A percentile compares a stretch with the other conserved stretches of the same genome.
phyloP scores from a whole-genome alignment of 1,140 invertebrate species.

The Zaprionus kolodkinae region DNA sequence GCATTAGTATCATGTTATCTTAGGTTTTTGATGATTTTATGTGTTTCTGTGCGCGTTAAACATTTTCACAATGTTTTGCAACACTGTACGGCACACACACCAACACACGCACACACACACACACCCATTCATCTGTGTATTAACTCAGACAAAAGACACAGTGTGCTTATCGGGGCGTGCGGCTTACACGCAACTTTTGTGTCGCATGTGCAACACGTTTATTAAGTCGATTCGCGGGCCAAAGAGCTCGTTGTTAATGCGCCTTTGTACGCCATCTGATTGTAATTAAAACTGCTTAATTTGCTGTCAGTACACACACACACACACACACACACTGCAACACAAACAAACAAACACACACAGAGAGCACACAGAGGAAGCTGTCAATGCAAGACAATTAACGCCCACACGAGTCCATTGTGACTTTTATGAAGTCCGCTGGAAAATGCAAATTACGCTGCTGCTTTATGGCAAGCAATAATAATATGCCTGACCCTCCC shows the following conservation, averaged over 20 bases:
- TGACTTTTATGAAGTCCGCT: constrained; percentile 33
- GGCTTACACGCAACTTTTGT: constrained; percentile 17
- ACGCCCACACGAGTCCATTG: constrained; percentile 16
- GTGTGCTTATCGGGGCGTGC: neutral
- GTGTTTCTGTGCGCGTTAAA: no score
- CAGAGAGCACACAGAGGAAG: constrained; percentile 5
- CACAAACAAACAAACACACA: constrained; percentile 10
- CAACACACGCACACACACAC: neutral
- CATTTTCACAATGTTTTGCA: neutral
- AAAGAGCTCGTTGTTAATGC: constrained; percentile 29
- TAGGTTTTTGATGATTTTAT: neutral
- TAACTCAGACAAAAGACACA: neutral
- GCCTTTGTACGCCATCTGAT: constrained; percentile 22
- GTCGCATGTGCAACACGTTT: constrained; percentile 31
- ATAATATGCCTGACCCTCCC: neutral
- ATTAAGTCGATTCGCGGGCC: constrained; percentile 35
- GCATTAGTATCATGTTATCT: neutral
- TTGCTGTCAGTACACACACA: constrained; percentile 41
- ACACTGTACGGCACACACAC: neutral
- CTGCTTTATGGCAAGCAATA: constrained; percentile 13
- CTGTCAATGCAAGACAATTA: constrained; percentile 58
- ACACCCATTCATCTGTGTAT: neutral
- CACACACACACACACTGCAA: neutral
- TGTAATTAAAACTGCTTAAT: constrained; percentile 69
- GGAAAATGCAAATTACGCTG: constrained; percentile 21